Base-by-base conservation (phyloP, 1,140 invertebrate genomes). In the Ips nitidus region DNA sequence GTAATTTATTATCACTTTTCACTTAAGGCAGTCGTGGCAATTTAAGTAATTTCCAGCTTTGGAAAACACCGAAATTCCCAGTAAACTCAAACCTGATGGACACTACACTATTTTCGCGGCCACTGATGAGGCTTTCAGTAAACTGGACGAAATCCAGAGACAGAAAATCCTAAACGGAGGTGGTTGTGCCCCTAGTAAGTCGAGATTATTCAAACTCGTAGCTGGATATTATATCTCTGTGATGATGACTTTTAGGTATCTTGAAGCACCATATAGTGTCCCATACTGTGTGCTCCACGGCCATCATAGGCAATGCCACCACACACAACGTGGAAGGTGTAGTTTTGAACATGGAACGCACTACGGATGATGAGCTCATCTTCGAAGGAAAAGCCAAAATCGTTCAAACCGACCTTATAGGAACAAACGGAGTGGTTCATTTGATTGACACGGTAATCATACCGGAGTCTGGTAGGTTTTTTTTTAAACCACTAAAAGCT, bases 371-470 rank as follows among this genome's bases (percentile, higher is more conserved):
- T 50, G 81, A 78, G 40, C 75, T 85, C 7, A 76, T 78, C n/a
- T 80, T 84, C 38, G 83, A 85, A 64, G 79, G 77, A 37, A 77
- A 79, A 63, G 82, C 83, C 2, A 81, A 81, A 73, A 79, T 85
- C 41, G 67, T 80, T 4, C 79, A 84, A 41, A 72, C 77, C 1
- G 83, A 85, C 67, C 80, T 84, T n/a, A 80, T 85, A 76, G 89
- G 87, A 4, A 87, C 84, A 2, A 90, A 91, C 77, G 90, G 90
- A 37, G 85, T 91, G 1, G 81, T 91, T 3, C 89, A 91, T 76
- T 79, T 91, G 0, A 86, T 91, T 41, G 88, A 90, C 73, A 82
- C 82, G 5, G 79, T 91, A 22, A 79, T 91, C 55, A 86, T 87
- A 65, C 90, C 88, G 0, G 82, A 85, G 42, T 79, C 81, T 8